A percentile compares a stretch with the other conserved stretches of the same genome.
phyloP scores from a whole-genome alignment of 2,888 invertebrate species.

The Abscondita cerata region DNA sequence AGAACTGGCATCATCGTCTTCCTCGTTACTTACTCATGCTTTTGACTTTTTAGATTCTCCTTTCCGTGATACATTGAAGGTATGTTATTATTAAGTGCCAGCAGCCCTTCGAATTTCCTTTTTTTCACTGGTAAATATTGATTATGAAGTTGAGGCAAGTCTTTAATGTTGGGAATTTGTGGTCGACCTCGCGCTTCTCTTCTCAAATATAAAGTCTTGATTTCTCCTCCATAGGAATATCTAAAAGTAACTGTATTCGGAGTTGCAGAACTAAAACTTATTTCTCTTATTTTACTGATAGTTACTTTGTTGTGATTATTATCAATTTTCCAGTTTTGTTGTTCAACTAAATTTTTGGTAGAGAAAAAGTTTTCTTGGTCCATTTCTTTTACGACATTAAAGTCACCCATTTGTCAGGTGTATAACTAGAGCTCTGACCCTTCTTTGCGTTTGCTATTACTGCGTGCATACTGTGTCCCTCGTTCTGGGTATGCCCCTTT shows the following conservation, averaged over 20 bases:
- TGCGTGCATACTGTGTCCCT: not conserved
- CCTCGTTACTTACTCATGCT: not conserved
- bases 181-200: not conserved
- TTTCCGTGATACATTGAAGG: not conserved
- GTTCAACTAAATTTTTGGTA: not conserved
- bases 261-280: too few species aligned
- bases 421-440: not conserved
- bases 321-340: not conserved
- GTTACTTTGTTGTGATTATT: too few species aligned
- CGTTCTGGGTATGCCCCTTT: too few species aligned
- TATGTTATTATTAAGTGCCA: not conserved
- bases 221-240: not conserved
- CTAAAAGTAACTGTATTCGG: not conserved
- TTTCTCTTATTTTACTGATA: too few species aligned
- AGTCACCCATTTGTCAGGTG: too few species aligned
- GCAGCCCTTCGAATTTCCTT: not conserved
- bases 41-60: not conserved
- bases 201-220: not conserved
- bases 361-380: not conserved
- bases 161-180: not conserved
- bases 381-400: not conserved
- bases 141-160: conserved; percentile 1
- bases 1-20: not conserved
- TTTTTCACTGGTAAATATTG: not conserved
- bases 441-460: not conserved